Conservation (phyloP, 2,797 vertebrate species). For the Scarus forsteni region DNA sequence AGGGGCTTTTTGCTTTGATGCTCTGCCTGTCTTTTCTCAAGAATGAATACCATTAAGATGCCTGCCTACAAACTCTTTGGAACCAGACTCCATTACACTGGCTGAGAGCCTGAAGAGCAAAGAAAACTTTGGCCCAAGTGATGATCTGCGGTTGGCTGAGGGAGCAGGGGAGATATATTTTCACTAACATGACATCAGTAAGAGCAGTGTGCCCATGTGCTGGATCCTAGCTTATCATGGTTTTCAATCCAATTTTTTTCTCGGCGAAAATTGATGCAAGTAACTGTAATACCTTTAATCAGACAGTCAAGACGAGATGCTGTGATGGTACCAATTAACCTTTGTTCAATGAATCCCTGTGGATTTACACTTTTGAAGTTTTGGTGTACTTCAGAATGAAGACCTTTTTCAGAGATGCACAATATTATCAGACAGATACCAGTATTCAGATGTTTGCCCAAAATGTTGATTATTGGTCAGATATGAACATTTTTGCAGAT, state of each 20-base stretch:
- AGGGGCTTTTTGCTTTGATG: constrained; percentile 44
- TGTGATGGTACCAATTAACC: neutral
- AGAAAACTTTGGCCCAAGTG: constrained; percentile 63
- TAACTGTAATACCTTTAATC: neutral
- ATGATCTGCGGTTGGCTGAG: constrained; percentile 58
- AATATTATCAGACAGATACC: too few relatives aligned
- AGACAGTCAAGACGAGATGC: neutral
- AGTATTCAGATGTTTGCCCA: too few relatives aligned
- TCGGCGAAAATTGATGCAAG: neutral
- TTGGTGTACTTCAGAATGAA: too few relatives aligned
- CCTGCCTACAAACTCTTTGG: constrained; percentile 61
- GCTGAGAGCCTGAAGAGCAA: constrained; percentile 54
- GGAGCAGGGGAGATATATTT: constrained; percentile 64
- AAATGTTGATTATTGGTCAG: too few relatives aligned
- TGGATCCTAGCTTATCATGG: constrained; percentile 64
- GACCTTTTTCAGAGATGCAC: too few relatives aligned
- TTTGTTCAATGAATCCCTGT: neutral
- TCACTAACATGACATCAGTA: constrained; percentile 70
- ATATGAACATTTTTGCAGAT: too few relatives aligned
- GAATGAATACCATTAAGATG: constrained; percentile 56
- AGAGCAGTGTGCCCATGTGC: constrained; percentile 42
- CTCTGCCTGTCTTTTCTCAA: constrained; percentile 56
- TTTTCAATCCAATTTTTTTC: constrained; percentile 47
- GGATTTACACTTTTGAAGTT: too few relatives aligned
- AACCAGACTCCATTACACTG: constrained; percentile 58